A percentile compares a stretch with the other conserved stretches of the same genome.
These are phyloP conservation scores for Typhlichthys subterraneus DNA, from an alignment of 2,797 vertebrate genomes.

Conservation along the genomic window DNA sequence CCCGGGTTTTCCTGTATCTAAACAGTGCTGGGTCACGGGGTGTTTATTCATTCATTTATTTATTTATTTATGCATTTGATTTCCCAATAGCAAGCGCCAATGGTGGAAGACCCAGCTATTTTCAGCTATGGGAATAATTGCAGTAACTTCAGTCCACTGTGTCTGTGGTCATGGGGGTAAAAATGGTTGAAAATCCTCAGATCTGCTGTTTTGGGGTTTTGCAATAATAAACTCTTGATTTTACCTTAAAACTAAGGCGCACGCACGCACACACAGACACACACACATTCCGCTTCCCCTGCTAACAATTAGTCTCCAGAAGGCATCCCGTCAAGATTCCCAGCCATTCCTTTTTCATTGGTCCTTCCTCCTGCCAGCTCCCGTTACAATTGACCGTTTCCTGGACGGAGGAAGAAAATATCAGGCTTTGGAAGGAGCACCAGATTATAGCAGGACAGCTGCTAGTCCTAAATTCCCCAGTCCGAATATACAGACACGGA, in stretches of 20 bases:
- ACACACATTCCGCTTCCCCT: conserved; percentile 62
- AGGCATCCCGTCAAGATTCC: conserved; percentile 73
- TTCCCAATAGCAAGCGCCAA: no score
- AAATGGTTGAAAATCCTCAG: conserved; percentile 37
- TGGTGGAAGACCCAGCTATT: conserved; percentile 21
- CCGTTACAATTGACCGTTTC: conserved; percentile 74
- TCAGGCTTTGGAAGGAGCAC: conserved; percentile 43
- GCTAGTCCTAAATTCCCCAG: neutral
- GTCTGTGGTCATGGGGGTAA: conserved; percentile 15
- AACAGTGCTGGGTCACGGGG: neutral
- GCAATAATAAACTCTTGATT: conserved; percentile 60
- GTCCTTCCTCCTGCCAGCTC: conserved; percentile 59
- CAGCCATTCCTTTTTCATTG: conserved; percentile 57
- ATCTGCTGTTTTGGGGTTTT: conserved; percentile 59
- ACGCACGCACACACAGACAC: conserved; percentile 15
- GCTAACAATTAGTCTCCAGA: conserved; percentile 73
- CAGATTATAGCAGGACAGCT: conserved; percentile 38
- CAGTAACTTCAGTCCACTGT: conserved; percentile 14
- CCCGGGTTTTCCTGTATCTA: no score
- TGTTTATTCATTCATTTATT: no score
- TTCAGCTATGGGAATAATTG: conserved; percentile 36
- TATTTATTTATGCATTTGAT: no score
- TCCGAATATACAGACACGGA: conserved; percentile 4
- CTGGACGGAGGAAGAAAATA: conserved; percentile 57
- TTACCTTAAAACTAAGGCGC: conserved; percentile 21